Evolutionary conservation across 2,113 vertebrate genomes (phyloP).

Genomic region (Forbesichthys agassizii): DNA sequence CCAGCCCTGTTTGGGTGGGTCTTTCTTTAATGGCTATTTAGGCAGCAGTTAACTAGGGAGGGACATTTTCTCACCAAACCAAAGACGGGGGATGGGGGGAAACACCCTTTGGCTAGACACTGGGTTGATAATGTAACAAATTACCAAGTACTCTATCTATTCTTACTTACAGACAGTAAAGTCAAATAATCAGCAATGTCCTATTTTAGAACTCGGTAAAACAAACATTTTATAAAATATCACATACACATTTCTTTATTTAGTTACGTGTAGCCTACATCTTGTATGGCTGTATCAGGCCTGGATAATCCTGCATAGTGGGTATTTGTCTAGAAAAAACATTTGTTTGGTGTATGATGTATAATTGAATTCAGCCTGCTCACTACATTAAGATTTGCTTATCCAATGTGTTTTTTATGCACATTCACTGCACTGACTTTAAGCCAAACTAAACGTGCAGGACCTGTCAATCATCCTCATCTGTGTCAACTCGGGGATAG

Average conservation of each 20-base stretch:
- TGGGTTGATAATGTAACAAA: background rate
- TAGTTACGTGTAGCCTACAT: too few species aligned
- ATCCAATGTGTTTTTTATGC: too few species aligned
- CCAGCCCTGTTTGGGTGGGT: slow-evolving; percentile 73
- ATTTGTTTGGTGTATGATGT: too few species aligned
- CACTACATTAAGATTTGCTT: too few species aligned
- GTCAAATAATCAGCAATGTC: background rate
- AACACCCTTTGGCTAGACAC: background rate
- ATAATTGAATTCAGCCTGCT: too few species aligned
- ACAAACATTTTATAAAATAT: background rate
- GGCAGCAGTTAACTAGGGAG: slow-evolving; percentile 65
- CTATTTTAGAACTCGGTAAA: background rate
- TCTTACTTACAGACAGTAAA: background rate
- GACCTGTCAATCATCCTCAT: background rate
- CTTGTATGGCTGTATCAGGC: background rate
- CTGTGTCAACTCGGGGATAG: slow-evolving; percentile 37
- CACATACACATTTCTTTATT: too few species aligned
- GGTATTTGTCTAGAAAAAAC: too few species aligned
- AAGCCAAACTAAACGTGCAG: slow-evolving; percentile 7
- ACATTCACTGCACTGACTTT: background rate
- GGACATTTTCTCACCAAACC: slow-evolving; percentile 56
- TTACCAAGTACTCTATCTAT: background rate
- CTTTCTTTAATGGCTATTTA: slow-evolving; percentile 62
- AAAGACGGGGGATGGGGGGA: background rate
- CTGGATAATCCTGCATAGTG: background rate